Percentiles rank a stretch among this genome's conserved stretches.
phyloP scores from a whole-genome alignment of 1,140 invertebrate genomes.

The Brachionus plicatilis region DNA sequence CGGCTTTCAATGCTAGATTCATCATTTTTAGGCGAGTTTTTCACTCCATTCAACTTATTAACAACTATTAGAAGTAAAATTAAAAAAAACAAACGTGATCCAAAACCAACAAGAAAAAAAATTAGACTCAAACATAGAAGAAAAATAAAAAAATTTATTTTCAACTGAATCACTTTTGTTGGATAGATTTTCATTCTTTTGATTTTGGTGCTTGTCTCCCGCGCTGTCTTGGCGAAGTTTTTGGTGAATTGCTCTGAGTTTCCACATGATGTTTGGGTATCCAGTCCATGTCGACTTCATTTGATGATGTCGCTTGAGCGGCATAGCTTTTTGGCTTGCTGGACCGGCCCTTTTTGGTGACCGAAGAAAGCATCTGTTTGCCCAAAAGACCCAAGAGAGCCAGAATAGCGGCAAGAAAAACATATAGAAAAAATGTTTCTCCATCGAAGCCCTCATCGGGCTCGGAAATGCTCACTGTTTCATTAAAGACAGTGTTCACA shows the following conservation, averaged over 20 bases:
- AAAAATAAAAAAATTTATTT: neutral
- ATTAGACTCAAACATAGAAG: neutral
- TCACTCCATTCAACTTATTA: neutral
- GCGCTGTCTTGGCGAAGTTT: slow-evolving; percentile 13
- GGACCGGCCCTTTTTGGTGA: slow-evolving; percentile 47
- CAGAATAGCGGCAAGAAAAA: slow-evolving; percentile 80
- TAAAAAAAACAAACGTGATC: neutral
- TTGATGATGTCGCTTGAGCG: neutral
- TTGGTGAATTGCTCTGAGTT: slow-evolving; percentile 25
- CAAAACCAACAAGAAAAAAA: neutral
- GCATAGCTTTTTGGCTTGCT: neutral
- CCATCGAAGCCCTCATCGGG: slow-evolving; percentile 92
- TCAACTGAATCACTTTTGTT: neutral
- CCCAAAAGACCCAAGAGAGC: slow-evolving; percentile 79
- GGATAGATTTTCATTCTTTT: neutral
- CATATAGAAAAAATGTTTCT: slow-evolving; percentile 93
- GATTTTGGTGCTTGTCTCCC: neutral
- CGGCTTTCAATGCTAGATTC: neutral
- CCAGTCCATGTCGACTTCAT: slow-evolving; percentile 30
- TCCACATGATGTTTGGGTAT: slow-evolving; percentile 38
- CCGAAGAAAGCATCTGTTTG: slow-evolving; percentile 75
- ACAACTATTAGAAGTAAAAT: neutral
- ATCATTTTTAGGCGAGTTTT: neutral
- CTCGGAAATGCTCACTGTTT: slow-evolving; percentile 93
- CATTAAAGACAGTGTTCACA: slow-evolving; percentile 91